Percentiles rank a stretch among this genome's conserved stretches.
Evolutionary conservation across 2,113 vertebrate genomes (phyloP).

Genomic region (Micronycteris hirsuta): DNA sequence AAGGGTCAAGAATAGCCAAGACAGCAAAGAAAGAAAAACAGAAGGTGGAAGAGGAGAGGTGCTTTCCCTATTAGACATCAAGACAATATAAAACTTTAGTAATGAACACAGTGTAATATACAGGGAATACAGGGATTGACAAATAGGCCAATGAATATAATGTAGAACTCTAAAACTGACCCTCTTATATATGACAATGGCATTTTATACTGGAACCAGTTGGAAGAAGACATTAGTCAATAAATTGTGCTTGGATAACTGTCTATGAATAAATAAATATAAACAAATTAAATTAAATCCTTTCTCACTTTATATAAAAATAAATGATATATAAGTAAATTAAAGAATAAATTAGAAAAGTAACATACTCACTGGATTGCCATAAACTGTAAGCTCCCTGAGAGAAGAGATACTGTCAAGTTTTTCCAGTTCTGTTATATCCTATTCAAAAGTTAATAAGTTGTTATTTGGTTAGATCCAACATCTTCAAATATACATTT

Average conservation of each 20-base stretch:
- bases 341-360: constrained; percentile 1
- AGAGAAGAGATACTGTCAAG: constrained; percentile 84
- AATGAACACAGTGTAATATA: background rate
- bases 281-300: background rate
- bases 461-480: constrained; percentile 23
- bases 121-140: background rate
- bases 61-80: background rate
- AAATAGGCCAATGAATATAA: background rate
- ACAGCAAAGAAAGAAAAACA: background rate
- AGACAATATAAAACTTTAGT: background rate
- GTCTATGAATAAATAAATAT: background rate
- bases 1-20: background rate
- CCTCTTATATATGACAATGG: background rate
- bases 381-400: constrained; percentile 85
- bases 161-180: background rate
- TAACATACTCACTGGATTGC: constrained; percentile 87
- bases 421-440: constrained; percentile 87
- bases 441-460: constrained; percentile 75
- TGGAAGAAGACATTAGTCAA: background rate
- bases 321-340: background rate
- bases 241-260: constrained; percentile 1
- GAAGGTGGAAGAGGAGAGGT: background rate
- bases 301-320: constrained; percentile 8
- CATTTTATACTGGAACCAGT: background rate
- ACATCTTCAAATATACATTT: background rate